Conservation (phyloP, 2,113 vertebrate genomes). For the Thalassarche chlororhynchos region DNA sequence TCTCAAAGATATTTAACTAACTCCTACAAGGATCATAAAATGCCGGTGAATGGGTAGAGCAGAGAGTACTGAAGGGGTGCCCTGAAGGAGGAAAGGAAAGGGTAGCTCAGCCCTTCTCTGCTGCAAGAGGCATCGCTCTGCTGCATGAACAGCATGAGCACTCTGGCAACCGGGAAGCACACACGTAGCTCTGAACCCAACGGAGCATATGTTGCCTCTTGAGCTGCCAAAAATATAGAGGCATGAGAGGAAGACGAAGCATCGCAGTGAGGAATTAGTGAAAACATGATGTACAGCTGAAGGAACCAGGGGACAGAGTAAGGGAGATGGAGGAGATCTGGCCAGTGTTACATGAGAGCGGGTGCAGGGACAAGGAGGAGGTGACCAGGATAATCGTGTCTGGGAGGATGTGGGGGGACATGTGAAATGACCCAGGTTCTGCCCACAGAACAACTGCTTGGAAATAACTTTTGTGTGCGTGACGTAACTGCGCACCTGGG, state of each 20-base stretch:
- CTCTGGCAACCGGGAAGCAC: neutral
- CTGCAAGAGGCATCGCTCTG: fast-evolving
- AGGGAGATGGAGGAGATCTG: neutral
- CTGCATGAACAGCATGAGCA: neutral
- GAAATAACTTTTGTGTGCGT: neutral
- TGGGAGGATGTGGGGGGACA: neutral
- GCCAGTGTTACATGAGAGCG: fast-evolving
- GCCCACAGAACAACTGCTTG: neutral
- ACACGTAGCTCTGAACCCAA: neutral
- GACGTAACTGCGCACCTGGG: fast-evolving
- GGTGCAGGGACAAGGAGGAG: neutral
- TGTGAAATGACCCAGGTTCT: neutral
- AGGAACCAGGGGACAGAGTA: neutral
- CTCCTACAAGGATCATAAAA: neutral
- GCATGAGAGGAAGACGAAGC: neutral
- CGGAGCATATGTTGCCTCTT: neutral
- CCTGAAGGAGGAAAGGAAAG: neutral
- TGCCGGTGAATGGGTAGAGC: neutral
- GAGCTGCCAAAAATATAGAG: conserved; percentile 3
- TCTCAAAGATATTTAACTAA: neutral
- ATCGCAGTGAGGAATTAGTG: neutral
- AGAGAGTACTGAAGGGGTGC: neutral
- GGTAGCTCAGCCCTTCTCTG: neutral
- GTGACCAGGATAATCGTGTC: fast-evolving
- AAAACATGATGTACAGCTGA: neutral